These are phyloP conservation scores for Drosophila malerkotliana DNA, from an alignment of 1,140 invertebrate species.

Conservation along the genomic window DNA sequence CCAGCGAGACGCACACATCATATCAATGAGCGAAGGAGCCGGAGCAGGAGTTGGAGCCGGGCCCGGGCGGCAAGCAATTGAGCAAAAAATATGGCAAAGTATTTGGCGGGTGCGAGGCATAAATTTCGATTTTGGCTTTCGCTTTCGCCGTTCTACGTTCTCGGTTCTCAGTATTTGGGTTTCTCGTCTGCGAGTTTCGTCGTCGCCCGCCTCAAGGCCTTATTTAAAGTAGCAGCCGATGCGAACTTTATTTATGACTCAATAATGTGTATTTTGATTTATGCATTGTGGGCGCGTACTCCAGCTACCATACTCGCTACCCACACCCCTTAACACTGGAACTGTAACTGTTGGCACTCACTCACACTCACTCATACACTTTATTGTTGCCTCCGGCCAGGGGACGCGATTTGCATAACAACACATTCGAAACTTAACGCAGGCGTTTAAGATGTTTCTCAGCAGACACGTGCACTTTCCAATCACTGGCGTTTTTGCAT, in stretches of 20 bases:
- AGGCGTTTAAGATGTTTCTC: conserved; percentile 44
- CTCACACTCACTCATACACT: conserved; percentile 26
- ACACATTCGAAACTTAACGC: conserved; percentile 52
- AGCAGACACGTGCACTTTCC: conserved; percentile 34
- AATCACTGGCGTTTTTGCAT: conserved; percentile 19
- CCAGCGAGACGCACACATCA: conserved; percentile 73
- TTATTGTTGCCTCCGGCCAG: conserved; percentile 60
- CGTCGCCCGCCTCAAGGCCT: conserved; percentile 45
- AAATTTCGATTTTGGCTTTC: conserved; percentile 55
- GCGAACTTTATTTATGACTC: conserved; percentile 80
- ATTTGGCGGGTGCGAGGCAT: conserved; percentile 65
- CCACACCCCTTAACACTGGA: conserved; percentile 15
- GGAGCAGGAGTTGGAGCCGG: neutral
- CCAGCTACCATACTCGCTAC: conserved; percentile 23
- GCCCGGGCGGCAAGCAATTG: conserved; percentile 63
- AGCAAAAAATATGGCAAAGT: conserved; percentile 77
- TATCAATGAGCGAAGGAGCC: conserved; percentile 21
- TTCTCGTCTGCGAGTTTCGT: conserved; percentile 23
- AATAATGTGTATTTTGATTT: conserved; percentile 83
- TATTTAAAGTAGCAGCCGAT: conserved; percentile 77
- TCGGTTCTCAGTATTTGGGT: neutral
- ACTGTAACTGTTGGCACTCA: conserved; percentile 19
- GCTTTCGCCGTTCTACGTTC: conserved; percentile 2
- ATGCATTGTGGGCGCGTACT: conserved; percentile 73
- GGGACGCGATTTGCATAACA: conserved; percentile 73